phyloP scores from a whole-genome alignment of 2,888 invertebrate species.

The Lathronympha strigana region DNA sequence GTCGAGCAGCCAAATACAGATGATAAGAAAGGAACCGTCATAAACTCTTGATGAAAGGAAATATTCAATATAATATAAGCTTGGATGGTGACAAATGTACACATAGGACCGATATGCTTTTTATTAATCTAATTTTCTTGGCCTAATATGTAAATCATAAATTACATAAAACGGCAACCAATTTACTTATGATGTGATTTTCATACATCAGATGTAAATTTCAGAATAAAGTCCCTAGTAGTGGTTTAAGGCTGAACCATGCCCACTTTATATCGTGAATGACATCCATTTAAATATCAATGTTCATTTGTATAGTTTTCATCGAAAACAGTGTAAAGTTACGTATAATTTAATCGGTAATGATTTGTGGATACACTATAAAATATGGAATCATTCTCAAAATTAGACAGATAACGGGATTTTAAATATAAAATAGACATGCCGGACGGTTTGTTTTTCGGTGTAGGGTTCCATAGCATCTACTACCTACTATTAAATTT shows the following conservation, averaged over 20 bases:
- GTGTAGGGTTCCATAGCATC: background rate
- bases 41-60: too few species aligned
- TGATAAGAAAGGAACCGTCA: too few species aligned
- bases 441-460: background rate
- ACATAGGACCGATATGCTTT: too few species aligned
- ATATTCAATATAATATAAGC: too few species aligned
- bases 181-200: background rate
- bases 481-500: too few species aligned
- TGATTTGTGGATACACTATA: background rate
- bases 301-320: background rate
- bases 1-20: too few species aligned
- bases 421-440: background rate
- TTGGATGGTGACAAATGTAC: too few species aligned
- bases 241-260: slow-evolving; percentile 56
- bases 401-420: background rate
- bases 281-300: slow-evolving; percentile 60
- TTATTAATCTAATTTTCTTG: too few species aligned
- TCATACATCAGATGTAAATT: background rate
- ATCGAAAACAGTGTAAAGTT: slow-evolving; percentile 8
- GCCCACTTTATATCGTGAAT: slow-evolving; percentile 55
- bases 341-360: slow-evolving; percentile 10
- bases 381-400: background rate
- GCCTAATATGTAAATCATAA: too few species aligned
- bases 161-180: background rate
- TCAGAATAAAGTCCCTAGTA: background rate